Conservation (phyloP, 2,113 vertebrate species). For the Oenanthe oenanthe region DNA sequence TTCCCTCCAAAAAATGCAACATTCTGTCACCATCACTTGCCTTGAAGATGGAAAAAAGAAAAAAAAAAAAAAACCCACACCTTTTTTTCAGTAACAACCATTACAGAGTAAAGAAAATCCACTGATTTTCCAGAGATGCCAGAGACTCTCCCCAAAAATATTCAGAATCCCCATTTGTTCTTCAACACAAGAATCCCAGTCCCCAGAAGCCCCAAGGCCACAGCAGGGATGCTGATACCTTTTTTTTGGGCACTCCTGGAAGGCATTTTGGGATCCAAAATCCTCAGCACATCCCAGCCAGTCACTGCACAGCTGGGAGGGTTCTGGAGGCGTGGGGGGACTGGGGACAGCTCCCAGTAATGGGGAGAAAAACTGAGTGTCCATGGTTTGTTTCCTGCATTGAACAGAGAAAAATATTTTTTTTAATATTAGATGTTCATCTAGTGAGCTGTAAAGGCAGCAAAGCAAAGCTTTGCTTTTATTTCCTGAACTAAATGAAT, state of each 20-base stretch:
- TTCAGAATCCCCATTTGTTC: rapidly evolving
- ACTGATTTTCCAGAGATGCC: background rate
- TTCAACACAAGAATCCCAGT: rapidly evolving
- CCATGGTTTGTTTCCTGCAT: constrained; percentile 38
- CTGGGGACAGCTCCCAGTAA: constrained; percentile 18
- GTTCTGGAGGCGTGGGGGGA: background rate
- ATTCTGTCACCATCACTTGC: background rate
- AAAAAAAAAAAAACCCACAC: background rate
- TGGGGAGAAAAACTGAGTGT: constrained; percentile 46
- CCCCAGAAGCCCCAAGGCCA: rapidly evolving
- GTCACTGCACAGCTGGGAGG: background rate
- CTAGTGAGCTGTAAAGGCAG: background rate
- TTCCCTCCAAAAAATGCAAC: background rate
- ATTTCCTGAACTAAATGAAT: background rate
- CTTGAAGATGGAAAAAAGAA: background rate
- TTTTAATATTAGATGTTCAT: background rate
- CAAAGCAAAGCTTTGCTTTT: background rate
- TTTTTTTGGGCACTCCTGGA: constrained; percentile 28
- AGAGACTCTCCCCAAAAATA: background rate
- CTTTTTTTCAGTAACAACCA: background rate
- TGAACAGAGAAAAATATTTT: background rate
- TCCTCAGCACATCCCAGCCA: constrained; percentile 25
- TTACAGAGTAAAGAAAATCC: background rate
- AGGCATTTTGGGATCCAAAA: background rate
- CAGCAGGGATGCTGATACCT: background rate